Evolutionary conservation across 2,113 vertebrate species (phyloP), one percentile per base, ranked within the genome.

Genomic region (Protobothrops flavoviridis): DNA sequence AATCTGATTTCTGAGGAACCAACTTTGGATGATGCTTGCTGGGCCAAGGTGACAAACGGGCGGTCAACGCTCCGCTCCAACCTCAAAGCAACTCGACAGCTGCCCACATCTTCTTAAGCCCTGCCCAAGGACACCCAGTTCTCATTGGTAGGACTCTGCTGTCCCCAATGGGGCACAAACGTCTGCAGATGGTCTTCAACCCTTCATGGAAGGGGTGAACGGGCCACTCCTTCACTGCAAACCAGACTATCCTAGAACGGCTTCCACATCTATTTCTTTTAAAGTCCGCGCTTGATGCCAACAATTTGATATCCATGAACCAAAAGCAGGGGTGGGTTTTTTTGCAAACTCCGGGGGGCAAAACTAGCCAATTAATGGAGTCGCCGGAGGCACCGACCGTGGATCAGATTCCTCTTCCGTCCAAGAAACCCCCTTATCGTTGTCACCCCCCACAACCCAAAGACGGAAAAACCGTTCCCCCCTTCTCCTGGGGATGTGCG

Each of bases 401-500:
- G 2, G 13, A 33, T 33, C n/a, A 20, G 64, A 74, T 17, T 74
- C 69, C 15, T 74, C n/a, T 39, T 74, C 15, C 5, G 17, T 39
- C 52, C 23, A 56, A 33, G 7, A 23, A 57, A 29, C 9, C n/a
- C 6, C 11, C 86, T 92, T 15, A 26, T 3, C 8, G 4, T 29
- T n/a, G 24, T 33, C 56, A 24, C 23, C 39, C 21, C 6, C 56
- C 20, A 10, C 33, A 21, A n/a, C 23, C 3, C 15, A 69, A 33
- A 2, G 7, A 43, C 7, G 1, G 4, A 39, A 21, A 74, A 81
- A 39, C 17, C 33, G 7, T 43, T 11, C 45, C 90, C 90, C 94
- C 94, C 85, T 85, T 45, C 0, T 0, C 43, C 26, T 91, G 88
- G 45, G 23, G 93, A 59, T 0, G 0, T 26, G 39, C 89, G 74